These are phyloP conservation scores for Ifrita kowaldi DNA, from an alignment of 2,113 vertebrate species.

Conservation along the genomic window DNA sequence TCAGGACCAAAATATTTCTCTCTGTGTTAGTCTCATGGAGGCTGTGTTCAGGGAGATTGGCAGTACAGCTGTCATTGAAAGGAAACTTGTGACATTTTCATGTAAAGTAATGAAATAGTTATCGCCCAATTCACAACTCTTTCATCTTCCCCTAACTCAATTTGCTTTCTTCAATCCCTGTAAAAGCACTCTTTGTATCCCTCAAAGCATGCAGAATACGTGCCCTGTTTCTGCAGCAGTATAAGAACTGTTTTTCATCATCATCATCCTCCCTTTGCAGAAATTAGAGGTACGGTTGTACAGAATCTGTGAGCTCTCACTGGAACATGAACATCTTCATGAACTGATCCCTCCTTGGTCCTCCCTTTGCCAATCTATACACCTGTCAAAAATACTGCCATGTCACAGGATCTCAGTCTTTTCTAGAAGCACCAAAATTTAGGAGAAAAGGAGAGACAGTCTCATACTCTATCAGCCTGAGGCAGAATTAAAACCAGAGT, in stretches of 20 bases:
- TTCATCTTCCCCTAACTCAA: neutral
- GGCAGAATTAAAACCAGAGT: neutral
- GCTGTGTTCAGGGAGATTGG: neutral
- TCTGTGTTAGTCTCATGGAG: neutral
- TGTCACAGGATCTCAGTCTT: neutral
- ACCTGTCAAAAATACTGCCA: neutral
- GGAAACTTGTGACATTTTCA: neutral
- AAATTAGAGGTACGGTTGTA: neutral
- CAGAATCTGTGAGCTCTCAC: neutral
- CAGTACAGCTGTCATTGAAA: neutral
- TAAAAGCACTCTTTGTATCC: neutral
- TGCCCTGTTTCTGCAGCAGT: neutral
- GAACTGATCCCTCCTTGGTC: neutral
- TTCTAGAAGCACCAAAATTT: neutral
- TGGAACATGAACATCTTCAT: neutral
- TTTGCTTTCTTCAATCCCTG: neutral
- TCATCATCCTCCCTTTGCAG: neutral
- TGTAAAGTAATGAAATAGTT: neutral
- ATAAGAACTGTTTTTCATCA: neutral
- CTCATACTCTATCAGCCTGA: neutral
- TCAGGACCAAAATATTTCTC: neutral
- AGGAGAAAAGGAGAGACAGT: neutral
- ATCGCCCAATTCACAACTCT: neutral
- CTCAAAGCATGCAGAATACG: neutral
- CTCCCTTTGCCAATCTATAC: neutral